A percentile compares a stretch with the other conserved stretches of the same genome.
Conservation (phyloP, 2,797 vertebrate species). For the Tarsius wallacei region DNA sequence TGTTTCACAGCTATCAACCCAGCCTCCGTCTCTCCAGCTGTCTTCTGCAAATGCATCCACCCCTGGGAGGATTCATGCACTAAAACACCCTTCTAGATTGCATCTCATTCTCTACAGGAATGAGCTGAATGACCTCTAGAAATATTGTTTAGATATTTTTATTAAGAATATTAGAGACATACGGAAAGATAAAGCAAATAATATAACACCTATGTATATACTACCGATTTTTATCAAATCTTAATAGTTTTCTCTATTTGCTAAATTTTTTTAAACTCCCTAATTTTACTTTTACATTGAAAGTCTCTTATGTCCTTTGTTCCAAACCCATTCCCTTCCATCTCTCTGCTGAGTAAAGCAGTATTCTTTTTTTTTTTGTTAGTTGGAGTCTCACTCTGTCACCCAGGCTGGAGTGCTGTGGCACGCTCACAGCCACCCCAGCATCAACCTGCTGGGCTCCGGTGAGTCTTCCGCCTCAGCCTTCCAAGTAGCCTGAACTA, state of each 20-base stretch:
- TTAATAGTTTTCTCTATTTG: constrained; percentile 42
- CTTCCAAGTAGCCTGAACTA: too few species aligned
- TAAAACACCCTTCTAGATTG: constrained; percentile 36
- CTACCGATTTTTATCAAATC: not conserved
- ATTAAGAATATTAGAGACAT: constrained; percentile 38
- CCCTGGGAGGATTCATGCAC: constrained; percentile 31
- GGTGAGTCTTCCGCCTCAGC: too few species aligned
- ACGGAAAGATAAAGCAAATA: constrained; percentile 50
- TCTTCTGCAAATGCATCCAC: constrained; percentile 25
- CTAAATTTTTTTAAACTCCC: not conserved
- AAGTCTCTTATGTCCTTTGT: constrained; percentile 34
- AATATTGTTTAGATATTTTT: constrained; percentile 63
- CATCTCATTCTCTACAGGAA: constrained; percentile 50
- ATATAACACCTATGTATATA: not conserved
- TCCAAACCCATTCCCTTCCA: not conserved
- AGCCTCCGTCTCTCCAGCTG: constrained; percentile 31
- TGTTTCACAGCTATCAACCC: constrained; percentile 38
- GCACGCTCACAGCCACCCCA: too few species aligned
- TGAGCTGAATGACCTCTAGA: constrained; percentile 42
- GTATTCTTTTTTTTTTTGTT: constrained; percentile 34
- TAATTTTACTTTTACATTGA: constrained; percentile 8
- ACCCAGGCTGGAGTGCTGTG: too few species aligned
- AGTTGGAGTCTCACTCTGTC: too few species aligned
- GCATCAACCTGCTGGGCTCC: too few species aligned
- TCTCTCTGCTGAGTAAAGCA: not conserved